Base-by-base conservation (phyloP, 2,113 vertebrate species). In the Australoheros scitulus region DNA sequence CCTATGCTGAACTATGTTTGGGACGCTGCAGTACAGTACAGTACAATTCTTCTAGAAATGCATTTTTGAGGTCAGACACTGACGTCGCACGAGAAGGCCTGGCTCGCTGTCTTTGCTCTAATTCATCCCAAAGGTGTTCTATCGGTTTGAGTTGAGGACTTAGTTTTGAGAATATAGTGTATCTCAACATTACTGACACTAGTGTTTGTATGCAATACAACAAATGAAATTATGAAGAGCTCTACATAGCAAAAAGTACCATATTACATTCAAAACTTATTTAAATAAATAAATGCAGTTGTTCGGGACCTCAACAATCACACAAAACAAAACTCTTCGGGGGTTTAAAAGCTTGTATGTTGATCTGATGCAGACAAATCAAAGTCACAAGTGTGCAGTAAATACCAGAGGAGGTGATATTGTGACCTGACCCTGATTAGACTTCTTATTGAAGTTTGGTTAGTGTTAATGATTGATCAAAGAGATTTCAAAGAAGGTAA, bases 391-490 rank as follows among this genome's bases (percentile, higher is more conserved):
- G 91, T 93, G 91, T 85, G 93, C 89, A 83, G 91, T 93, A 95
- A 95, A 95, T 92, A 95, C 86, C 91, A 91, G 75, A 83, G 85
- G 74, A 89, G 91, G 81, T 84, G 79, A 91, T 84, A 91, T 88
- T 87, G 81, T 88, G 85, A 92, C 90, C 91, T 64, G 61, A 74
- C 79, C 64, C 81, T 80, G 78, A 92, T 91, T 84, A 83, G 60
- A 70, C 81, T 70, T 89, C 89, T 94, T 86, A 91, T 72, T 83
- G 82, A 77, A 74, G 90, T 93, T 93, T 92, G 89, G 78, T 91
- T 89, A 85, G 80, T 41, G 90, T 94, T 91, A 95, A 94, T 93
- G 76, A 92, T 94, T 95, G 91, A 94, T 89, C 70, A 80, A 80
- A 75, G 68, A 79, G 61, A 88, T 88, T 89, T 75, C 89, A 81